A percentile compares a stretch with the other conserved stretches of the same genome.
phyloP scores from a whole-genome alignment of 2,888 invertebrate genomes.

The Drosophila limbata region DNA sequence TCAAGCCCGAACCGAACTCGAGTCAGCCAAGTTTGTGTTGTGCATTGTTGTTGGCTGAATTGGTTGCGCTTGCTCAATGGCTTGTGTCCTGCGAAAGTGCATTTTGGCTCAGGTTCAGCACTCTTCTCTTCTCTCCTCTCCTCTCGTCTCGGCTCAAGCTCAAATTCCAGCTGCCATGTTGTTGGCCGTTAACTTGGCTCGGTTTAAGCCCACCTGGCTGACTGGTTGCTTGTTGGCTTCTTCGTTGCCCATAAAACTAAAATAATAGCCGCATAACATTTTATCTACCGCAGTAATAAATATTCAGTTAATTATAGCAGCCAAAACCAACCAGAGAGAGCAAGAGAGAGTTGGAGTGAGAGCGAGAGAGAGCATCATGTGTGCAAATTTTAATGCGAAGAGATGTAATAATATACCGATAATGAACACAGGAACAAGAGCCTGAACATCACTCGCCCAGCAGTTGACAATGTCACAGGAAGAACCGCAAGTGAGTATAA shows the following conservation, averaged over 20 bases:
- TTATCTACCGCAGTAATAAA: conserved; percentile 81
- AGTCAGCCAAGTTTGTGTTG: conserved; percentile 17
- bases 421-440: conserved; percentile 9
- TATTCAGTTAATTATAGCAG: conserved; percentile 78
- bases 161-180: conserved; percentile 37
- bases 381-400: conserved; percentile 23
- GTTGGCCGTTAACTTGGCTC: conserved; percentile 42
- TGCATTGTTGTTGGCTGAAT: conserved; percentile 54
- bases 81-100: conserved; percentile 45
- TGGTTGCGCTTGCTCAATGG: conserved; percentile 71
- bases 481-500: background rate
- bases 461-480: conserved; percentile 1
- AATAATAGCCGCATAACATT: conserved; percentile 81
- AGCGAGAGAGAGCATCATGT: conserved; percentile 10
- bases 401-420: conserved; percentile 23
- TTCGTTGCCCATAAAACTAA: conserved; percentile 74
- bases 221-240: conserved; percentile 58
- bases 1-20: conserved; percentile 18
- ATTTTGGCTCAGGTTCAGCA: conserved; percentile 25
- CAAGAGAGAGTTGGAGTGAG: background rate
- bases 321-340: conserved; percentile 19
- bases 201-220: conserved; percentile 60
- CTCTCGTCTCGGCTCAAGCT: background rate
- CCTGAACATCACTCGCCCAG: conserved; percentile 1
- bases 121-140: background rate